phyloP scores from a whole-genome alignment of 2,888 invertebrate genomes.

The Lochmaea crataegi region DNA sequence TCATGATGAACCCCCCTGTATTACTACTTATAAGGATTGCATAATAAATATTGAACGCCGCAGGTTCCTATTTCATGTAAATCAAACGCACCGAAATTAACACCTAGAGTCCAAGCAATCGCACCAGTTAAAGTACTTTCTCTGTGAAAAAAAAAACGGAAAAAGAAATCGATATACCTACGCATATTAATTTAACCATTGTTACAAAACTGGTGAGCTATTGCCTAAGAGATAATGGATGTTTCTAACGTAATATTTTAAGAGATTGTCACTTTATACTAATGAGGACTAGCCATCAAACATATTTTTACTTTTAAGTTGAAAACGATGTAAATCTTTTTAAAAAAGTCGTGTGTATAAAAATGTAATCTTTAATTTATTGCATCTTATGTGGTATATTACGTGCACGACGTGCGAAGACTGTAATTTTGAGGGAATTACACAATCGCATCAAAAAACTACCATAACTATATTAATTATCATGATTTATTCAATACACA shows the following conservation, averaged over 20 bases:
- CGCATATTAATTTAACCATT: constrained; percentile 37
- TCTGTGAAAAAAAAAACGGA: constrained; percentile 35
- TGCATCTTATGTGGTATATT: constrained; percentile 1
- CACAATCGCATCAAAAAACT: neutral
- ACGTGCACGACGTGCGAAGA: neutral
- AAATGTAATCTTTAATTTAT: constrained; percentile 4
- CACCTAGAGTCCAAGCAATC: constrained; percentile 26
- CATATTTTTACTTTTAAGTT: constrained; percentile 19
- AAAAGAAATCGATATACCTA: constrained; percentile 40
- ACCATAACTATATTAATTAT: neutral
- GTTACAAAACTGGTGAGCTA: constrained; percentile 34
- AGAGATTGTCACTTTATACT: constrained; percentile 23
- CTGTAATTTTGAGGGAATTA: neutral
- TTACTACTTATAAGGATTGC: neutral
- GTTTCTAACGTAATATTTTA: constrained; percentile 19
- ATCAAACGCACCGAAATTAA: neutral
- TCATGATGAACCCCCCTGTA: neutral
- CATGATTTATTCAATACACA: neutral
- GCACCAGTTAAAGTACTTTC: constrained; percentile 35
- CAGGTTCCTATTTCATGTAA: neutral
- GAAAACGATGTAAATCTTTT: constrained; percentile 15
- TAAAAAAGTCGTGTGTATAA: constrained; percentile 6
- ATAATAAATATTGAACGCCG: neutral
- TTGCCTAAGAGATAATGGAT: constrained; percentile 36
- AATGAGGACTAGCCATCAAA: constrained; percentile 14